Evolutionary conservation across 2,113 vertebrate genomes (phyloP), one percentile per base, ranked within the genome.

Genomic region (Lanius ludovicianus): DNA sequence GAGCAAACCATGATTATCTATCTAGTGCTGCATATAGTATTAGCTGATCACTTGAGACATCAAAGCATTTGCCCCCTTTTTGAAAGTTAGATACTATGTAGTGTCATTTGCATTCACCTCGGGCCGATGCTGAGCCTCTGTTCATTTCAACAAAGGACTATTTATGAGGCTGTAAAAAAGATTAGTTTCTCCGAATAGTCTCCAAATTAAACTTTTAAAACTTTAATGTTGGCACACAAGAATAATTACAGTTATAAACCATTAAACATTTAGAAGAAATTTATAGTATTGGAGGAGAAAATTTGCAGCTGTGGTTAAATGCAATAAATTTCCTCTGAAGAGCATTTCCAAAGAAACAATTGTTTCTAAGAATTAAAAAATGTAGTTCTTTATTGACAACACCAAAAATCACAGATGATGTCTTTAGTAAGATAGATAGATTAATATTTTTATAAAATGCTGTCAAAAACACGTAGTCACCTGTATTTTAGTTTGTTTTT

Each of bases 181-280:
- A 98, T 98, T 94, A 97, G 97, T 98, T 98, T 98, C 97, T 98
- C 91, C 9, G 7, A 98, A 98, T 97, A 98, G 92, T 97, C 94
- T 97, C 97, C 97, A 98, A 98, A 98, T 98, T 98, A 98, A 98
- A 98, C 98, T 98, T 98, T 98, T 98, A 97, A 98, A 98, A 98
- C 89, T 98, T 98, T 98, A 98, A 98, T 98, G 96, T 93, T 97
- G 97, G 96, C 97, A 98, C 94, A 98, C 95, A 98, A 98, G 97
- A 98, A 98, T 98, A 98, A 98, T 98, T 98, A 98, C 97, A 97
- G 97, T 98, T 98, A 98, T 98, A 98, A 98, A 98, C 97, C 96
- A 98, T 98, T 98, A 98, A 98, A 97, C 89, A 97, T 98, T 98
- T 98, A 97, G 96, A 96, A 69, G 84, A 98, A 98, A 98, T 98